These are phyloP conservation scores for human DNA, from an alignment of 2,113 vertebrate genomes.

Conservation along the genomic window GRCh38 chr5:95143001-95143500, in stretches of 20 bases:
- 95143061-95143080: not conserved
- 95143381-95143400: not conserved
- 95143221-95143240: not conserved
- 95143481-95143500: too few relatives aligned
- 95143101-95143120: not conserved
- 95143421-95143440: too few relatives aligned
- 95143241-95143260: not conserved
- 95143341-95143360: not conserved
- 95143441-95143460: too few relatives aligned
- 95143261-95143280: not conserved
- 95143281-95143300: not conserved
- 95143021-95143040: not conserved
- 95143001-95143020: conserved; percentile 28
- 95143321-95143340: not conserved
- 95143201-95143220: not conserved
- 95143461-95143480: too few relatives aligned
- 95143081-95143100: not conserved
- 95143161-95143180: not conserved
- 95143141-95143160: not conserved
- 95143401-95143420: not conserved
- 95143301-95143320: not conserved
- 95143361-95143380: not conserved
- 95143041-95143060: not conserved
- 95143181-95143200: rapidly evolving
- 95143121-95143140: too few relatives aligned